phyloP scores from a whole-genome alignment of 2,888 invertebrate species.

The Leistus spinibarbis region DNA sequence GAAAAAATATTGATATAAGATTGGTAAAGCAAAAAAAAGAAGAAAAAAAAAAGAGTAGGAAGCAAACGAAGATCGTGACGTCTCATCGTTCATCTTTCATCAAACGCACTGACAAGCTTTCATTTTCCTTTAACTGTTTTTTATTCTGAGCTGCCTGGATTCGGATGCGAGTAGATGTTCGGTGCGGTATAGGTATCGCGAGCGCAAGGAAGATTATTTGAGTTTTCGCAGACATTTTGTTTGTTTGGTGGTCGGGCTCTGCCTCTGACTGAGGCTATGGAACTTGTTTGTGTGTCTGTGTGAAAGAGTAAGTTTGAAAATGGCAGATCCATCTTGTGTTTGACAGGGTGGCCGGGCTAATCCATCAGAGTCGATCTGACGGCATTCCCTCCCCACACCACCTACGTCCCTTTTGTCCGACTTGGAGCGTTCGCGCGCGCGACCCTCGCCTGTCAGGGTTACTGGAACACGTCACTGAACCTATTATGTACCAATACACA shows the following conservation, averaged over 20 bases:
- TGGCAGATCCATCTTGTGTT: conserved; percentile 60
- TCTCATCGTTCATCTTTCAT: conserved; percentile 39
- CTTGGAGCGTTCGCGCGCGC: conserved; percentile 45
- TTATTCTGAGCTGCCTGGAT: conserved; percentile 33
- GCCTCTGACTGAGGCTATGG: background rate
- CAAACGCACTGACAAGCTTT: conserved; percentile 39
- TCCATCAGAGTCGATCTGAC: conserved; percentile 55
- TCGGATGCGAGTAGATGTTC: background rate
- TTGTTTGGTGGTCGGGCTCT: conserved; percentile 4
- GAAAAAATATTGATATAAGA: background rate
- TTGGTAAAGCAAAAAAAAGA: background rate
- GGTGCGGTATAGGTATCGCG: background rate
- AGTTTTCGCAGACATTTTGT: conserved; percentile 28
- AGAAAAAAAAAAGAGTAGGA: background rate
- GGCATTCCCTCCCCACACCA: conserved; percentile 44
- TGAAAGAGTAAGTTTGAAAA: conserved; percentile 57
- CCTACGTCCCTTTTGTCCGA: conserved; percentile 51
- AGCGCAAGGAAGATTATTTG: conserved; percentile 6
- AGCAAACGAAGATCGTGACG: conserved; percentile 22
- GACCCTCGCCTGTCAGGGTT: conserved; percentile 58
- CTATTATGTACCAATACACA: conserved; percentile 57
- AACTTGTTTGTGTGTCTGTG: conserved; percentile 29
- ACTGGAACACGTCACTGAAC: conserved; percentile 61
- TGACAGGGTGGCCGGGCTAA: conserved; percentile 58
- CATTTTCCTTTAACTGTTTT: conserved; percentile 40